A percentile compares a stretch with the other conserved stretches of the same genome.
Conservation (phyloP, 2,113 vertebrate species). For the Caranx melampygus region DNA sequence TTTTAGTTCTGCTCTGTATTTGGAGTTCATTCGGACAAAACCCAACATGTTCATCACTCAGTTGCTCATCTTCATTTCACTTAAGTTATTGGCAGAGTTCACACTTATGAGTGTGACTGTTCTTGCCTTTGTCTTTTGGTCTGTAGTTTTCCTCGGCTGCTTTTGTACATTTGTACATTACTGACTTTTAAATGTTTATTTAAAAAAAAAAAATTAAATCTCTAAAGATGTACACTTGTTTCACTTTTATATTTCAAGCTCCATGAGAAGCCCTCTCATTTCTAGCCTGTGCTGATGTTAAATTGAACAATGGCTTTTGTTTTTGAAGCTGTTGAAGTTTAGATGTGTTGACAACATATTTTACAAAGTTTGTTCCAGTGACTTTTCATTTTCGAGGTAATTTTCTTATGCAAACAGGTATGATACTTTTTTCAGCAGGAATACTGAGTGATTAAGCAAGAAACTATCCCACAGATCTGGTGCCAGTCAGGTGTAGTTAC, state of each 20-base stretch:
- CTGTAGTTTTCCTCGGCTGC: slow-evolving; percentile 22
- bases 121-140: not conserved
- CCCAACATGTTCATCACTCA: not conserved
- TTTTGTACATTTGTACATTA: slow-evolving; percentile 72
- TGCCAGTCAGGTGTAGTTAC: not conserved
- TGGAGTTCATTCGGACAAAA: slow-evolving; percentile 13
- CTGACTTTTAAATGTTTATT: slow-evolving; percentile 72
- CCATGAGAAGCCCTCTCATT: not conserved
- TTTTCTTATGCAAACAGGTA: not conserved
- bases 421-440: too few species aligned
- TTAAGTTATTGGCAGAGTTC: slow-evolving; percentile 6
- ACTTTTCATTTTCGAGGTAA: too few species aligned
- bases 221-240: slow-evolving; percentile 41
- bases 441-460: not conserved
- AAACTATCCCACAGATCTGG: not conserved
- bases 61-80: not conserved
- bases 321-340: not conserved
- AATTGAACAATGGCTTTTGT: not conserved
- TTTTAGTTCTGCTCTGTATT: not conserved
- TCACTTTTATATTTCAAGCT: slow-evolving; percentile 31
- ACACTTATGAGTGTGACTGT: not conserved
- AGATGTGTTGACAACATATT: not conserved
- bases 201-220: slow-evolving; percentile 60
- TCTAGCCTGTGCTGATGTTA: slow-evolving; percentile 14
- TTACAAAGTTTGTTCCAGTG: not conserved